Base-by-base conservation (phyloP, 1,140 invertebrate species). In the Thaumetopoea pityocampa region DNA sequence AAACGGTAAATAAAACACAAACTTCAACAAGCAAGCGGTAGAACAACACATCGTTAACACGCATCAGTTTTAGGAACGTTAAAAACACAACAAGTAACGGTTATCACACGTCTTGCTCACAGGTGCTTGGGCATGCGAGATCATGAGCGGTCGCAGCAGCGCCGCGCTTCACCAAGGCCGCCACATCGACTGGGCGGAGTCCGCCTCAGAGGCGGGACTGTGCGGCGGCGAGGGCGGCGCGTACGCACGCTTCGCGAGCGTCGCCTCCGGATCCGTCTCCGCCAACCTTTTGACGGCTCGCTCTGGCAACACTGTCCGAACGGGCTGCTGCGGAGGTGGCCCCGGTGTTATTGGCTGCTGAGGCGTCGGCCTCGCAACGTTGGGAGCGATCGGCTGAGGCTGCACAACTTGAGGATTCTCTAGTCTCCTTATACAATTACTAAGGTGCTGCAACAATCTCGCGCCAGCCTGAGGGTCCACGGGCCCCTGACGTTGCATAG, bases 401-500 rank as follows among this genome's bases (percentile, higher is more conserved):
- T 77, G 76, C 2, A 70, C 68, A 3, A 73, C 71, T 38, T 65
- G 67, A 12, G 72, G 67, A 32, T 28, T 61, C 40, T 84, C 80
- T 45, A 84, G 44, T 32, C 80, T 71, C 44, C 93, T 91, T 48
- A 94, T 88, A 27, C 92, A 90, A 70, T 93, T 90, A 23, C 92
- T 94, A 17, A 96, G 87, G 67, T 96, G 94, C 50, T 93, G 93
- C 89, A 96, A 91, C 35, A 96, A 85, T 46, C 93, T 90, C 28
- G 93, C 94, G 3, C 94, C 93, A 17, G 95, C 87, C 27, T 92
- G 89, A 3, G 94, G 90, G 65, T 96, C 95, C 16, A 96, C 92
- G 0, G 80, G 80, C 1, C 80, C 80, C 30, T 81, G 77, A 0
- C 77, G 64, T 22, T 84, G 80, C 52, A 93, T 92, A 14, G 94